phyloP scores from a whole-genome alignment of 2,797 vertebrate genomes.

The Malurus leucopterus region DNA sequence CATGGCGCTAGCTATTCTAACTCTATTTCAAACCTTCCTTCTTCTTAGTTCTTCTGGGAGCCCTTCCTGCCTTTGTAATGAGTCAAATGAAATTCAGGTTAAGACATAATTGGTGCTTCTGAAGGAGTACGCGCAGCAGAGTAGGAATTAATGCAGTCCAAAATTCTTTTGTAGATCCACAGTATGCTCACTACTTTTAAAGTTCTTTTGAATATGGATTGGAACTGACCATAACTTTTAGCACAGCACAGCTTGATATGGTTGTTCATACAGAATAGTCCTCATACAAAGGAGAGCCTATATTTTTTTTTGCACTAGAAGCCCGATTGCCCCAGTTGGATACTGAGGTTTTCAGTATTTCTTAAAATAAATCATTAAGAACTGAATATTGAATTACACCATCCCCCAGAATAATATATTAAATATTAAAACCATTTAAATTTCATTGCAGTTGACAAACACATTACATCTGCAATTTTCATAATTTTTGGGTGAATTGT shows the following conservation, averaged over 20 bases:
- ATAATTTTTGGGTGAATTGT: not conserved
- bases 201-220: not conserved
- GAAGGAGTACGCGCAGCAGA: not conserved
- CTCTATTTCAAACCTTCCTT: not conserved
- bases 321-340: not conserved
- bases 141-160: not conserved
- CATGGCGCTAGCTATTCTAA: not conserved
- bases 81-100: not conserved
- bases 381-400: not conserved
- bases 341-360: not conserved
- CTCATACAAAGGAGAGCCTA: not conserved
- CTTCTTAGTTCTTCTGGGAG: not conserved
- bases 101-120: not conserved
- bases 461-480: not conserved
- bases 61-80: not conserved
- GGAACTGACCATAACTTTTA: not conserved
- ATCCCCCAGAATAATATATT: not conserved
- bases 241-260: not conserved
- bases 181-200: not conserved
- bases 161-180: not conserved
- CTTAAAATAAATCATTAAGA: not conserved
- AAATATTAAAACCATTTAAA: not conserved
- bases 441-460: not conserved
- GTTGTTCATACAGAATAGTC: not conserved
- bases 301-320: not conserved